Percentiles rank a stretch among this genome's conserved stretches.
These are phyloP conservation scores for Scaptomyza caliginosa DNA, from an alignment of 2,888 invertebrate species.

Conservation along the genomic window DNA sequence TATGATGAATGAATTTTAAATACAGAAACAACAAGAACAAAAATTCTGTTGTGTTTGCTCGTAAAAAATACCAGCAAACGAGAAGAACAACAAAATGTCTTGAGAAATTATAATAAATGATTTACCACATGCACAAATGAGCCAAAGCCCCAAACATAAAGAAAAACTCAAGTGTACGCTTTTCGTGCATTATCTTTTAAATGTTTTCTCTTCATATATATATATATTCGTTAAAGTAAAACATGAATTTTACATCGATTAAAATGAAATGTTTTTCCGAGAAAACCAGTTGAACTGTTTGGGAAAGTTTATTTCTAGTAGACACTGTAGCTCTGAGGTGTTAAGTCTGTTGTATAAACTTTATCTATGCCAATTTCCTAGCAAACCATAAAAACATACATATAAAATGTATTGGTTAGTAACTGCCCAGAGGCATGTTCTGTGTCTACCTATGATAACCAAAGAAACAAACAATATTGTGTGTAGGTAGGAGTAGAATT, in stretches of 20 bases:
- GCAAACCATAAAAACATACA: neutral
- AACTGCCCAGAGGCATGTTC: too few species aligned
- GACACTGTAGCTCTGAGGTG: neutral
- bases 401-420: too few species aligned
- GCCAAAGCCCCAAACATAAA: neutral
- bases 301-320: too few species aligned
- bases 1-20: slow-evolving; percentile 78
- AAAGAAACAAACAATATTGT: neutral
- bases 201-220: too few species aligned
- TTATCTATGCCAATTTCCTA: neutral
- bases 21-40: slow-evolving; percentile 15
- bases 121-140: slow-evolving; percentile 37
- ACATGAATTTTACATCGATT: too few species aligned
- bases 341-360: neutral
- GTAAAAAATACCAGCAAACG: slow-evolving; percentile 20
- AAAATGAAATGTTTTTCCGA: too few species aligned
- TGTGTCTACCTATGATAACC: too few species aligned
- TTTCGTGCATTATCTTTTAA: neutral
- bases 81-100: slow-evolving; percentile 18
- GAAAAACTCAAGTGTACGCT: neutral
- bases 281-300: too few species aligned
- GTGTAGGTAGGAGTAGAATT: too few species aligned
- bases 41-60: slow-evolving; percentile 41
- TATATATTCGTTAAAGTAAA: too few species aligned
- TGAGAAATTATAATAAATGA: slow-evolving; percentile 48